Evolutionary conservation across 2,888 invertebrate genomes (phyloP).

Genomic region (Empis stercorea): DNA sequence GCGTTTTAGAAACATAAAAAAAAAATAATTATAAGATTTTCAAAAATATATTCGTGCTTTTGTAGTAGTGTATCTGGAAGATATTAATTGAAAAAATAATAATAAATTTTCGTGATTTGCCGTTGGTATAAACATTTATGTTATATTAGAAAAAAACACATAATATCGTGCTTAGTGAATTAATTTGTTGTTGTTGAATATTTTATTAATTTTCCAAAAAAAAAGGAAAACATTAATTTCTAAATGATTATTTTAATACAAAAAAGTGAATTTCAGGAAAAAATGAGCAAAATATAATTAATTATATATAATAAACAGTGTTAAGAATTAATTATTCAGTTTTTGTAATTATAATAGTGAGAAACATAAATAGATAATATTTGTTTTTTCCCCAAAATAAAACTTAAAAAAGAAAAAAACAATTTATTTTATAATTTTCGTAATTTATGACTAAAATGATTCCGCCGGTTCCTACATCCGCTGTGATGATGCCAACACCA

Average conservation of each 20-base stretch:
- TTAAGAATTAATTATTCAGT: no score
- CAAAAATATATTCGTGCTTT: neutral
- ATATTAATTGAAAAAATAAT: neutral
- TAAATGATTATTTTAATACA: no score
- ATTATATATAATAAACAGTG: no score
- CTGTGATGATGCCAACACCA: conserved; percentile 74
- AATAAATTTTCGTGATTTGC: neutral
- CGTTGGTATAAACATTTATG: neutral
- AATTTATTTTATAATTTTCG: neutral
- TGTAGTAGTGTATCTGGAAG: neutral
- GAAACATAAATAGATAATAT: no score
- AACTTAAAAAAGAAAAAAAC: neutral
- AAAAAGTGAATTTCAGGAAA: no score
- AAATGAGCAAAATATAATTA: no score
- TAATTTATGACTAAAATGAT: conserved; percentile 55
- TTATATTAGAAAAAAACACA: no score
- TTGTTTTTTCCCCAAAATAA: neutral
- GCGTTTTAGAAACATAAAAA: conserved; percentile 4
- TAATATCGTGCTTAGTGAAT: neutral
- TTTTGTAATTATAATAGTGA: no score
- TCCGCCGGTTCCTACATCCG: conserved; percentile 90
- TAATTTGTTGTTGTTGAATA: no score
- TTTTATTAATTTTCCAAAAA: no score
- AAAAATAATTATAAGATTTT: no score
- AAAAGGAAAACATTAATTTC: conserved; percentile 16